A percentile compares a stretch with the other conserved stretches of the same genome.
Evolutionary conservation across 92 coral and sea anemone genomes (phyloP).

Genomic region (Desmophyllum pertusum): DNA sequence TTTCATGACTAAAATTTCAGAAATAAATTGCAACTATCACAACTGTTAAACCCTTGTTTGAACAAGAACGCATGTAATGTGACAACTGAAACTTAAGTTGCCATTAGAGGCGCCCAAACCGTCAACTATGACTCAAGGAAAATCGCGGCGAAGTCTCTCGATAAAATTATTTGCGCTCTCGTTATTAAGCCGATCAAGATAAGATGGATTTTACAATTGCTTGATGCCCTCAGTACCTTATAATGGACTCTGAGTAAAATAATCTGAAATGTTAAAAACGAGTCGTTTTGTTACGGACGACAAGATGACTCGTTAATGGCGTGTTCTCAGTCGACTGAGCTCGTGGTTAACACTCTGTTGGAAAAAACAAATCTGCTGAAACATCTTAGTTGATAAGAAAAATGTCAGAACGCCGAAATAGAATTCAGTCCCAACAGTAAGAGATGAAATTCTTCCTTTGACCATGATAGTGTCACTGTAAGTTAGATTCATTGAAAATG

Average conservation of each 20-base stretch:
- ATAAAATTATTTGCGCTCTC: not conserved
- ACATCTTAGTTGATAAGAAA: not conserved
- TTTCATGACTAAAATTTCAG: not conserved
- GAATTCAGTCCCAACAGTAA: not conserved
- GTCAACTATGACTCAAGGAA: not conserved
- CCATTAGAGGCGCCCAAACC: not conserved
- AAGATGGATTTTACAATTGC: not conserved
- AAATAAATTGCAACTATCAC: not conserved
- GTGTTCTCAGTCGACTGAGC: not conserved
- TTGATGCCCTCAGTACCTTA: not conserved
- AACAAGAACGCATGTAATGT: not conserved
- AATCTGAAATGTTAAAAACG: not conserved
- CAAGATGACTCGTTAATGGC: not conserved
- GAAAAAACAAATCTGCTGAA: not conserved
- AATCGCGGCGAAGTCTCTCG: not conserved
- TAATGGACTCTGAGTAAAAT: not conserved
- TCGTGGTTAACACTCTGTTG: not conserved
- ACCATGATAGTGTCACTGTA: not conserved
- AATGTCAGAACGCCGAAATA: not conserved
- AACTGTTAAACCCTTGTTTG: constrained; percentile 10
- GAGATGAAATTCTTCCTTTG: not conserved
- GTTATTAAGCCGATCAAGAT: not conserved
- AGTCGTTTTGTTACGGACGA: not conserved
- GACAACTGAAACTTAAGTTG: not conserved
- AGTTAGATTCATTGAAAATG: not conserved